These are phyloP conservation scores for Neogobius melanostomus DNA, from an alignment of 2,113 vertebrate species.

Conservation along the genomic window DNA sequence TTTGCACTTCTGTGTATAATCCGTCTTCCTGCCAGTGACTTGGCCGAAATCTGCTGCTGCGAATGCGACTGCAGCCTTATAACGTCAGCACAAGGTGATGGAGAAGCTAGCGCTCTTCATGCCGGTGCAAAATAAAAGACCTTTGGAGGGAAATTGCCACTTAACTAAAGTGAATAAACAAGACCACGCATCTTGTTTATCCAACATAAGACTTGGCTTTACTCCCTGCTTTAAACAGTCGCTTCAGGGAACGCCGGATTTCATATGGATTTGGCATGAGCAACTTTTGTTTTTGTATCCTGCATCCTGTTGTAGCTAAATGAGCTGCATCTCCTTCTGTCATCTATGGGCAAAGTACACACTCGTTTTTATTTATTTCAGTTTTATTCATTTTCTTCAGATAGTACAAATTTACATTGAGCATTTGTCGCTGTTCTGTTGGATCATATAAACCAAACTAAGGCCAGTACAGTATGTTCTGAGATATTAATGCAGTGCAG, in stretches of 20 bases:
- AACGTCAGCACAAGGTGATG: slow-evolving; percentile 31
- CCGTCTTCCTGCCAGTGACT: slow-evolving; percentile 27
- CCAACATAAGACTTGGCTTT: background rate
- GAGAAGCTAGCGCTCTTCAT: slow-evolving; percentile 8
- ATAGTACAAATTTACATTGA: too few species aligned
- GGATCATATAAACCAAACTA: too few species aligned
- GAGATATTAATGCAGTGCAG: too few species aligned
- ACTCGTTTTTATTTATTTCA: too few species aligned
- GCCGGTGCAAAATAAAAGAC: background rate
- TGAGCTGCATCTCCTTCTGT: too few species aligned
- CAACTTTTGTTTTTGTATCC: background rate
- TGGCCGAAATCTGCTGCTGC: slow-evolving; percentile 40
- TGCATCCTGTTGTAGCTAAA: background rate
- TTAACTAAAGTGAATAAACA: background rate
- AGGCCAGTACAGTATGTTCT: too few species aligned
- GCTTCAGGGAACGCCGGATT: background rate
- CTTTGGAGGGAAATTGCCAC: background rate
- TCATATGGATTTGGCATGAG: background rate
- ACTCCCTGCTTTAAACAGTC: background rate
- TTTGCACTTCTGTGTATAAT: slow-evolving; percentile 4
- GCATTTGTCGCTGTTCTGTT: too few species aligned
- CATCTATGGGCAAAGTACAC: too few species aligned
- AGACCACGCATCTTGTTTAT: background rate
- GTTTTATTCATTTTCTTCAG: too few species aligned
- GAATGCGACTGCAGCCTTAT: slow-evolving; percentile 24